Evolutionary conservation across 2,797 vertebrate species (phyloP), one percentile per base, ranked within the genome.

Genomic region (Miichthys miiuy): DNA sequence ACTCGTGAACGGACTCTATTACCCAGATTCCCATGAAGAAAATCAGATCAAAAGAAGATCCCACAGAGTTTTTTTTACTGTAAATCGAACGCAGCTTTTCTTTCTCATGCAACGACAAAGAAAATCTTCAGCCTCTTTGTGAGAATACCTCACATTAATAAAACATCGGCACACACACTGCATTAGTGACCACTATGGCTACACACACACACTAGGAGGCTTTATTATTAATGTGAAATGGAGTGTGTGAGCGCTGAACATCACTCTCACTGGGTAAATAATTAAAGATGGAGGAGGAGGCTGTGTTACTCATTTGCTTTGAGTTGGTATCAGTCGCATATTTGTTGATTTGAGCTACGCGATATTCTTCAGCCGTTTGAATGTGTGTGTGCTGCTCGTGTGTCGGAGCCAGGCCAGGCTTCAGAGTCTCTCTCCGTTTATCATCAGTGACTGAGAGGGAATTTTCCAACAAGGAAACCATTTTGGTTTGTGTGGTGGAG

Each of bases 201-300:
- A 21, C 13, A 51, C 56, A 64, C 72, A 62, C 34, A 54, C 67
- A 55, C 42, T 10, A 3, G 2, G 42, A 64, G 21, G 56, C 42
- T 90, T 77, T 76, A 92, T 92, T 90, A 91, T 91, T 89, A 56
- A 92, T 90, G 82, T 77, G 69, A 50, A 66, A 12, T 41, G 54
- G 67, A 79, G 64, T 68, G 71, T 67, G 60, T 44, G 54, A 63
- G 81, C 61, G 73, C 70, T 54, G 57, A 72, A 64, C 71, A 50
- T 27, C 75, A 42, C 85, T 76, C 80, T 69, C 79, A 76, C 74
- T 66, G 70, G 68, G 71, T 93, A 27, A 93, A 93, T 93, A 78
- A 92, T 93, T 92, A 47, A 93, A 86, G 52, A 16, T 17, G 7
- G 52, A 60, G 54, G 46, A 68, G 52, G 34, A 58, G 10, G 38